Evolutionary conservation across 2,113 vertebrate genomes (phyloP).

Genomic region (Falcunculus frontatus): DNA sequence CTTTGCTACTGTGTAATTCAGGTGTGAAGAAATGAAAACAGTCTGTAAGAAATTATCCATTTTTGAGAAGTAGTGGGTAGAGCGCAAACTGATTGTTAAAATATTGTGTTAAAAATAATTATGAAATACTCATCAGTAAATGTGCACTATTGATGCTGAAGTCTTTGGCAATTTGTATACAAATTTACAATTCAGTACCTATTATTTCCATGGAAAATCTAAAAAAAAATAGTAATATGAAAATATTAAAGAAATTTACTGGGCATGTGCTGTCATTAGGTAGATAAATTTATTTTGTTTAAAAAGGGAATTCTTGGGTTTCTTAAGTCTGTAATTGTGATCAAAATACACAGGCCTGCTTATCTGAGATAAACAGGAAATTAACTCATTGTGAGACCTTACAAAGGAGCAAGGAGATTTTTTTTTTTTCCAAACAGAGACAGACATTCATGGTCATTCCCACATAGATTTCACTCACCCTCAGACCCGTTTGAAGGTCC

Average conservation of each 20-base stretch:
- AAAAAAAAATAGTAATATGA: not conserved
- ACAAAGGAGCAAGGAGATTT: not conserved
- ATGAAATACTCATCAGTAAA: not conserved
- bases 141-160: not conserved
- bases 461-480: not conserved
- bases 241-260: not conserved
- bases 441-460: not conserved
- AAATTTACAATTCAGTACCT: not conserved
- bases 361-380: conserved; percentile 24
- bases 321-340: not conserved
- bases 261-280: not conserved
- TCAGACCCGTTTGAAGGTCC: not conserved
- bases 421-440: not conserved
- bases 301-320: not conserved
- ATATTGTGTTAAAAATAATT: not conserved
- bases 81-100: not conserved
- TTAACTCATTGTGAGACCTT: not conserved
- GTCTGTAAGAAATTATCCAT: not conserved
- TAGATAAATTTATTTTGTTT: not conserved
- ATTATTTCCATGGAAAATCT: not conserved
- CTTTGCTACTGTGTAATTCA: not conserved
- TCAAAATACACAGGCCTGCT: not conserved
- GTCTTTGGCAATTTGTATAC: not conserved
- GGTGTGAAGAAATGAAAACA: not conserved
- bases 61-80: not conserved